Evolutionary conservation across 1,140 invertebrate species (phyloP), one percentile per base, ranked within the genome.

Genomic region (Drosophila nigrodunni): DNA sequence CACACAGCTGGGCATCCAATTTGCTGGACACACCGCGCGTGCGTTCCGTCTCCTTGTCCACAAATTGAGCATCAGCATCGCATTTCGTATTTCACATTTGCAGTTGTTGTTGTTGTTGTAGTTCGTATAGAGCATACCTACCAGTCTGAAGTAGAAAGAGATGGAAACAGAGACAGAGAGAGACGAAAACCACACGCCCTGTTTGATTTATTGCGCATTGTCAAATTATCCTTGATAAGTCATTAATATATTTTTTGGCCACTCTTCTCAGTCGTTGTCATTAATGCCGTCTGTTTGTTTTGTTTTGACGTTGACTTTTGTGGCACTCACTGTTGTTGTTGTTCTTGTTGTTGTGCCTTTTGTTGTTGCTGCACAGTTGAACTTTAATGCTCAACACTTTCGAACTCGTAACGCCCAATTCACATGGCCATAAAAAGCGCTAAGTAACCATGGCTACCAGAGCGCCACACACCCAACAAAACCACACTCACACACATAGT

Each of bases 171-270:
- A 25, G 0, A 76, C 15, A 50, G 47, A 54, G 8, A 7, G 35
- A 18, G 50, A 39, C 58, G 57, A 41, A 37, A 73, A 71, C 65
- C 82, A 79, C 79, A 82, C 82, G 73, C 80, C 78, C 66, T 67
- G 80, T 78, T 90, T 90, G 87, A 90, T 90, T 90, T 90, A 90
- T 90, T 76, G 77, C 87, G 78, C 79, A 73, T 75, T 90, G 87
- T 90, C 86, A 90, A 90, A 90, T 90, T 90, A 90, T 90, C 86
- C 86, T 90, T 90, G 86, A 90, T 90, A 90, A 90, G 86, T 90
- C 85, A 89, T 89, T 89, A 89, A 89, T 89, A 89, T 85, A 79
- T 89, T 89, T 78, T 89, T 85, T 71, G 66, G 70, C 79, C 62
- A 59, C 59, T 67, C 54, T 62, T 55, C 9, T 11, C 46, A 39